These are phyloP conservation scores for Poeciliopsis gracilis DNA, from an alignment of 2,797 vertebrate genomes.

Conservation along the genomic window DNA sequence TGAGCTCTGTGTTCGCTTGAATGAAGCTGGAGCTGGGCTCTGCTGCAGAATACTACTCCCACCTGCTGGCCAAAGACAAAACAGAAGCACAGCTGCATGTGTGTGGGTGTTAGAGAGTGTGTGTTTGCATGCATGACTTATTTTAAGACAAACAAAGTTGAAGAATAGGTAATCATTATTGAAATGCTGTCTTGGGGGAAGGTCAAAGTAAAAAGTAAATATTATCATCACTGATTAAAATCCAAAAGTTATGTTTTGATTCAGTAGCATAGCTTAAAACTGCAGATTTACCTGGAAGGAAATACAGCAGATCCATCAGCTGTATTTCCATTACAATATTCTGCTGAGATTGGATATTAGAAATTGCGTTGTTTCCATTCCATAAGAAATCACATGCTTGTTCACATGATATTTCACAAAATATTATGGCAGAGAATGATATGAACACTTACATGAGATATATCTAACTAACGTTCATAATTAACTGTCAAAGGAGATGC, in stretches of 20 bases:
- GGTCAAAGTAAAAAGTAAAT: background rate
- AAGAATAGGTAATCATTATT: background rate
- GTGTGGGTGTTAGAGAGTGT: background rate
- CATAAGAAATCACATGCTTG: too few relatives aligned
- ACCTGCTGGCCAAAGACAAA: constrained; percentile 66
- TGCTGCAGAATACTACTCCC: constrained; percentile 72
- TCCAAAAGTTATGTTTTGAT: background rate
- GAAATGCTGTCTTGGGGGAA: background rate
- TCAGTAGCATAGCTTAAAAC: background rate
- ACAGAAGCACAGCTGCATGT: constrained; percentile 8
- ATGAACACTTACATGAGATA: too few relatives aligned
- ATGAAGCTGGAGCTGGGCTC: background rate
- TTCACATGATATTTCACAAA: too few relatives aligned
- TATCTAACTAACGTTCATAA: too few relatives aligned
- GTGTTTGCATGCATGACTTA: background rate
- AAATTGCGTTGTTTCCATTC: too few relatives aligned
- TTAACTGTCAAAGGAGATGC: too few relatives aligned
- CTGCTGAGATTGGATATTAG: too few relatives aligned
- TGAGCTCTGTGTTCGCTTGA: constrained; percentile 19
- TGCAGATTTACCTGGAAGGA: background rate
- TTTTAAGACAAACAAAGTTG: background rate
- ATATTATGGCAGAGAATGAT: too few relatives aligned
- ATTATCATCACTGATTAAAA: background rate
- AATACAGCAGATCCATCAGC: background rate
- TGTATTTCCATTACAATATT: background rate